A percentile compares a stretch with the other conserved stretches of the same genome.
phyloP scores from a whole-genome alignment of 2,113 vertebrate species.

The Colaptes auratus region DNA sequence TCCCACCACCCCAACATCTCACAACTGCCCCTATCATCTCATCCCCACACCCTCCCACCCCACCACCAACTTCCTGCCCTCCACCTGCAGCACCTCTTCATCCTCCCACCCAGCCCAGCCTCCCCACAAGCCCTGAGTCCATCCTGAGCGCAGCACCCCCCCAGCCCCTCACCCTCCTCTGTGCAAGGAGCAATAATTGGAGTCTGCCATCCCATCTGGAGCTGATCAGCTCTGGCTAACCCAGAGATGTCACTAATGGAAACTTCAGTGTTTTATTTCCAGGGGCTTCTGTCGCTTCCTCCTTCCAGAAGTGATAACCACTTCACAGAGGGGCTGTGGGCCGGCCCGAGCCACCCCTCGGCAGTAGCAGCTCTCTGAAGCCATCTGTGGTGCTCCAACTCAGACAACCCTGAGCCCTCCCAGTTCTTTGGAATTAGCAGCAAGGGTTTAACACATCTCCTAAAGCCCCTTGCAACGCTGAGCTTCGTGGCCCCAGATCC shows the following conservation, averaged over 20 bases:
- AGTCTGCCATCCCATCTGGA: conserved; percentile 24
- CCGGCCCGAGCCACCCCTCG: background rate
- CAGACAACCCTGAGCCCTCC: background rate
- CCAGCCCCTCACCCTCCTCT: background rate
- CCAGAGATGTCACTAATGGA: background rate
- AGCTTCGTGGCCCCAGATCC: background rate
- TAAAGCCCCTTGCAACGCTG: background rate
- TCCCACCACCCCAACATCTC: background rate
- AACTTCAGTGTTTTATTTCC: background rate
- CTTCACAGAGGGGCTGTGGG: background rate
- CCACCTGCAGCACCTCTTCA: background rate
- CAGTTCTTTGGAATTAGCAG: background rate
- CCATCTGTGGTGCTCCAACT: background rate
- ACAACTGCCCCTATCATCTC: fast-evolving
- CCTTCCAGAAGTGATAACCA: background rate
- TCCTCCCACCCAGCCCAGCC: background rate
- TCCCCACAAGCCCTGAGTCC: fast-evolving
- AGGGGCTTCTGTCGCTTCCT: background rate
- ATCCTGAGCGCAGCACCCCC: background rate
- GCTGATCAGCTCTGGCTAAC: background rate
- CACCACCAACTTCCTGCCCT: background rate
- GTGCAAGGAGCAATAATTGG: background rate
- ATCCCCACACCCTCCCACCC: too few relatives aligned
- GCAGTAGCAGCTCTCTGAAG: background rate
- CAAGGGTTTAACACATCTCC: background rate